phyloP scores from a whole-genome alignment of 92 coral and sea anemone genomes.

The Palythoa caribaeorum region DNA sequence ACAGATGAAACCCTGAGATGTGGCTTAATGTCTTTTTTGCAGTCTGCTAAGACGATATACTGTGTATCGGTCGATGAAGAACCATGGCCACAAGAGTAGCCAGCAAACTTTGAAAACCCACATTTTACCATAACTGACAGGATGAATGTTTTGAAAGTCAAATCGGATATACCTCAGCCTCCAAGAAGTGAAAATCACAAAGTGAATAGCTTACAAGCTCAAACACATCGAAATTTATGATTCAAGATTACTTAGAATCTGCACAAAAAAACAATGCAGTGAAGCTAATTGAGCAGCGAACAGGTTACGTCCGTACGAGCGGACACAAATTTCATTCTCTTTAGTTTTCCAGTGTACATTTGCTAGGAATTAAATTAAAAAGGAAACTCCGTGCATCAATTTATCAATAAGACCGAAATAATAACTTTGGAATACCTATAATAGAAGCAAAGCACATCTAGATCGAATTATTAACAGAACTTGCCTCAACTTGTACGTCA shows the following conservation, averaged over 20 bases:
- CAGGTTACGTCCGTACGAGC: constrained; percentile 11
- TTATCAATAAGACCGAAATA: constrained; percentile 28
- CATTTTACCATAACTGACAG: constrained; percentile 23
- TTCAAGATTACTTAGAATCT: constrained; percentile 24
- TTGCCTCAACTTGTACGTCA: constrained; percentile 33
- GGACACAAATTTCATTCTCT: constrained; percentile 26
- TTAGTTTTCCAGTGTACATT: not conserved
- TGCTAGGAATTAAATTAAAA: too few species aligned
- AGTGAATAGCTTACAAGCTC: too few species aligned
- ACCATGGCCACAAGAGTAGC: not conserved
- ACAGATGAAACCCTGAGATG: not conserved
- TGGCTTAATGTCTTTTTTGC: not conserved
- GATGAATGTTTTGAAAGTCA: constrained; percentile 34
- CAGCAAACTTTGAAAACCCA: not conserved
- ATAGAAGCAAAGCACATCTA: constrained; percentile 28
- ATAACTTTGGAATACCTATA: constrained; percentile 26
- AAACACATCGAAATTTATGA: constrained; percentile 20
- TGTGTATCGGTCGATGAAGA: not conserved
- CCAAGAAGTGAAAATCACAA: constrained; percentile 29
- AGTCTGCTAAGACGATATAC: not conserved
- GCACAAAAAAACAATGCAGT: not conserved
- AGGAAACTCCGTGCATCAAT: constrained; percentile 7
- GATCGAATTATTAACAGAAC: too few species aligned
- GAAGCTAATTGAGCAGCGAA: constrained; percentile 16
- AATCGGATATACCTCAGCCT: too few species aligned